A percentile compares a stretch with the other conserved stretches of the same genome.
These are phyloP conservation scores for Phoxinus dragarum DNA, from an alignment of 2,797 vertebrate genomes.

Conservation along the genomic window DNA sequence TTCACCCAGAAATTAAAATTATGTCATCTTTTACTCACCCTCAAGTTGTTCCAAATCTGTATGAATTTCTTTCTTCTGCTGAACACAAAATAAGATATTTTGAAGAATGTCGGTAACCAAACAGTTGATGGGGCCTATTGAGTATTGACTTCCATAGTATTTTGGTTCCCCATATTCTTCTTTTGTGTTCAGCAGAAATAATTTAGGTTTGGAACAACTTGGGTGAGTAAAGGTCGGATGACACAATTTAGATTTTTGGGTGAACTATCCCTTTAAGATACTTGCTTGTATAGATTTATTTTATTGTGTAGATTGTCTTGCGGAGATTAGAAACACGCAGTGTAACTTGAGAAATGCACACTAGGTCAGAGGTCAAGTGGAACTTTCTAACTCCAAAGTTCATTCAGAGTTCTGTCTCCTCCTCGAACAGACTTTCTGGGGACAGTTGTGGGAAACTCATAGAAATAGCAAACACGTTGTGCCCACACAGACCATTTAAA, in stretches of 20 bases:
- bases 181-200: not conserved
- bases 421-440: conserved; percentile 12
- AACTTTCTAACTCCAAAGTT: conserved; percentile 15
- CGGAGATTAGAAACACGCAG: not conserved
- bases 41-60: not conserved
- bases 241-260: not conserved
- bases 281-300: conserved; percentile 9
- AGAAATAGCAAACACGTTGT: conserved; percentile 15
- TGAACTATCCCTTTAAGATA: not conserved
- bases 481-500: conserved; percentile 24
- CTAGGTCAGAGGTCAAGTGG: conserved; percentile 25
- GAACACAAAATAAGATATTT: no score
- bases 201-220: not conserved
- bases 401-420: conserved; percentile 35
- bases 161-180: not conserved
- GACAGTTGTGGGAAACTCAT: conserved; percentile 33
- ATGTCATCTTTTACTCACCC: not conserved
- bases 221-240: not conserved
- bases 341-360: conserved; percentile 34
- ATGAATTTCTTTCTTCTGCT: not conserved
- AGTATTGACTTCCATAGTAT: no score
- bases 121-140: no score
- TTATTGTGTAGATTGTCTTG: conserved; percentile 6
- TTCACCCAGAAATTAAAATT: not conserved
- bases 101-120: no score